Evolutionary conservation across 2,888 invertebrate species (phyloP), one percentile per base, ranked within the genome.

Genomic region (Napeogenes sylphis): DNA sequence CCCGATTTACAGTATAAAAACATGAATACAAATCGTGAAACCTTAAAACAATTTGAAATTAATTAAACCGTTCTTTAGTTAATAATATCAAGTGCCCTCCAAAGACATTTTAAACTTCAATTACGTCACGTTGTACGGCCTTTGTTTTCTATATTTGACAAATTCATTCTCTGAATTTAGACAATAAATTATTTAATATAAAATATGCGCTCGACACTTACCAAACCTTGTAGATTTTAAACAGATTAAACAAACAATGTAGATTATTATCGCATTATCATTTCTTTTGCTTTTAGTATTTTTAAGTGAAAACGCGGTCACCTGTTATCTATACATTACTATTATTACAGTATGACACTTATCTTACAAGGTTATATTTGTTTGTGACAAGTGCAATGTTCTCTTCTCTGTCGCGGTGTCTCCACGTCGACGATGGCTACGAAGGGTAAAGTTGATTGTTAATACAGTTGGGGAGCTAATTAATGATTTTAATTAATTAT

Each of bases 401-500:
- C 57, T 81, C 85, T 4, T 85, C 87, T 10, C 84, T 89, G 59
- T 81, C 84, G 0, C 86, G 85, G 83, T 88, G 88, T 75, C 84
- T 84, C 51, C 72, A 71, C 1, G 63, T 67, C 35, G 78, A 76
- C n/a, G 84, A 85, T 56, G 76, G 76, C 65, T 81, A 78, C 64
- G 81, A 80, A 56, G 76, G 77, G 78, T 80, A 70, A 70, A 45
- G 6, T 56, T 47, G 38, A 21, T 58, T 35, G 14, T 56, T 38
- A 51, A 35, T 38, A 42, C 21, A 21, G 21, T 21, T 21, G 45
- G 58, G 8, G 13, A 45, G 32, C 12, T 35, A 2, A 5, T 35
- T 5, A 5, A 35, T 35, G 4, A 35, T 35, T 35, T 35, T 1
- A 35, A 35, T 1, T 35, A 35, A 4, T 2, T 35, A 1, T 35